Base-by-base conservation (phyloP, 2,113 vertebrate genomes). In the Sapayoa aenigma region DNA sequence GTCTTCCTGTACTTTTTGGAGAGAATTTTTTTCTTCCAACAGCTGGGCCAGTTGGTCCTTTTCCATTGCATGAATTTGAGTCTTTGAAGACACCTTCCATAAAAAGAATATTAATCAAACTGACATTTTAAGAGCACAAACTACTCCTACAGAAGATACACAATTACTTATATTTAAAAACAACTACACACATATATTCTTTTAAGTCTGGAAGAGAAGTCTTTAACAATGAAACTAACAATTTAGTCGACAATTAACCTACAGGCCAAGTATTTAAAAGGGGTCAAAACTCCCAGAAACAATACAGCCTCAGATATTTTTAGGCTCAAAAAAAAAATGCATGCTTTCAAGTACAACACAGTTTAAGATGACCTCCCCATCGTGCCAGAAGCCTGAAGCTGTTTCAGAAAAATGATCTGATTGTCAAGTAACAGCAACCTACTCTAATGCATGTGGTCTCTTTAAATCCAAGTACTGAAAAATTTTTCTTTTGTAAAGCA, bases 1-100 rank as follows among this genome's bases (percentile, higher is more conserved):
- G 60, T 99, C 98, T 92, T 98, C 95, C 35, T 99, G 99, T 9
- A 99, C 98, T 95, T 98, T 98, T 95, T 99, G 99, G 72, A 99
- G 98, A 58, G 98, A 98, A 83, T 99, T 98, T 87, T 99, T 99
- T 90, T 99, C 99, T 78, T 99, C 98, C 44, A 99, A 91, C 37
- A 99, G 97, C 91, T 99, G 99, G 13, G 98, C 98, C 42, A 99
- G 52, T 7, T 98, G 98, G 90, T 99, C 97, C 96, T 99, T 99
- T 84, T 99, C 99, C 20, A 98, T 98, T 31, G 96, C 99, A 1
- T 99, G 98, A n/a, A 98, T 98, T 53, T 99, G 98, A 33, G 98
- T 99, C 73, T 98, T 98, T 5, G 98, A 98, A 11, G 99, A 98
- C 68, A 99, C 99, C 99, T 99, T 79, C 0, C 52, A 50, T 52